Percentiles rank a stretch among this genome's conserved stretches.
Evolutionary conservation across 2,888 invertebrate species (phyloP).

Genomic region (Heliconius sara): DNA sequence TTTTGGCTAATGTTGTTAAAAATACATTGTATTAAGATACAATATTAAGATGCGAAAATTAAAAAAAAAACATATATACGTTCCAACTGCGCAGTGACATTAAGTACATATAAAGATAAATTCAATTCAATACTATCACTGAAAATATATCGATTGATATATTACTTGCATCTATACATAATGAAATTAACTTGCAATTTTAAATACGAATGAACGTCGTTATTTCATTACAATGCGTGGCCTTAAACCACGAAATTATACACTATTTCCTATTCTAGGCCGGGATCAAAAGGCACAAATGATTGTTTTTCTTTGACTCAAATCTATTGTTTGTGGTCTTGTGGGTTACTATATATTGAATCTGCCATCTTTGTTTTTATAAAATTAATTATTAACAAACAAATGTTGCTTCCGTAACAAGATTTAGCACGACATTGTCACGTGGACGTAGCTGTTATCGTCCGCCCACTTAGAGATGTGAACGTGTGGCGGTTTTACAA

Average conservation of each 20-base stretch:
- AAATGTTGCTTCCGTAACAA: neutral
- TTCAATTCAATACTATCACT: neutral
- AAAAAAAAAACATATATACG: neutral
- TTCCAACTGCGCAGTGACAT: constrained; percentile 8
- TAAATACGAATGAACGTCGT: neutral
- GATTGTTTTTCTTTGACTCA: no score
- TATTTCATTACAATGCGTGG: neutral
- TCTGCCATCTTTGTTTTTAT: neutral
- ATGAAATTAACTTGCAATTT: neutral
- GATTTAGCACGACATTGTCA: neutral
- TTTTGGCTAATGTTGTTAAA: no score
- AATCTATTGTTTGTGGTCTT: no score
- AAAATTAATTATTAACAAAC: neutral
- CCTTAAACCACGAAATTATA: neutral
- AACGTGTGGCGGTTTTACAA: neutral
- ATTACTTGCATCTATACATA: neutral
- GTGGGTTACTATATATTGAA: no score
- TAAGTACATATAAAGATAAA: constrained; percentile 6
- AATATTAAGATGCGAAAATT: no score
- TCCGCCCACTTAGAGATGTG: neutral
- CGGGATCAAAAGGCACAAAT: no score
- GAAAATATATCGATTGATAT: constrained; percentile 4
- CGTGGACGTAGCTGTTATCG: neutral
- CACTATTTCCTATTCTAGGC: no score
- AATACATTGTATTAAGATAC: no score